A percentile compares a stretch with the other conserved stretches of the same genome.
phyloP scores from a whole-genome alignment of 2,888 invertebrate species.

The Stenolophus ochropezus region DNA sequence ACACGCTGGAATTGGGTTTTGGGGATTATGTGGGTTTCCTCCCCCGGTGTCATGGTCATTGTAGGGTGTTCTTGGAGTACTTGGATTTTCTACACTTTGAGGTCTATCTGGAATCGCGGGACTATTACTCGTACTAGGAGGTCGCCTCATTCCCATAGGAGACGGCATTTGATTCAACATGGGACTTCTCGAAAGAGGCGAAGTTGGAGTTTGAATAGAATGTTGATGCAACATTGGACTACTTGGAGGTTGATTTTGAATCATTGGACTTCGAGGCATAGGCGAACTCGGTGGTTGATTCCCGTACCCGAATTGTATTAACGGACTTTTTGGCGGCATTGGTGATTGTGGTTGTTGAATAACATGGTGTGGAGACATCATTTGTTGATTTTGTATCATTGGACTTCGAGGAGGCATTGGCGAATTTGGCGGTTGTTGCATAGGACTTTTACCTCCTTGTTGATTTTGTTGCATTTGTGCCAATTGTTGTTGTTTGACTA shows the following conservation, averaged over 20 bases:
- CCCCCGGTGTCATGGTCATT: conserved; percentile 70
- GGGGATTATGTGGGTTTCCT: conserved; percentile 76
- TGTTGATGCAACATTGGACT: conserved; percentile 74
- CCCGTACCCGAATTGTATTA: conserved; percentile 66
- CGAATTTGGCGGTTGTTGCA: conserved; percentile 74
- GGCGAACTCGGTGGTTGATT: conserved; percentile 76
- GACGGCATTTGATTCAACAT: conserved; percentile 73
- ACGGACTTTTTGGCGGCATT: conserved; percentile 73
- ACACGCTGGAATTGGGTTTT: conserved; percentile 78
- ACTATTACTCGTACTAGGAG: conserved; percentile 75
- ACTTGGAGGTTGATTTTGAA: conserved; percentile 74
- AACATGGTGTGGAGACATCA: conserved; percentile 72
- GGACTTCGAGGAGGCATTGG: conserved; percentile 77
- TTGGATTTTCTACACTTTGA: conserved; percentile 77
- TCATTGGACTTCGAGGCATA: conserved; percentile 76
- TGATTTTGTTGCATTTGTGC: conserved; percentile 63
- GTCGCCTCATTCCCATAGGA: conserved; percentile 75
- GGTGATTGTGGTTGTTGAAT: conserved; percentile 72
- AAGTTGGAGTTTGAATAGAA: conserved; percentile 71
- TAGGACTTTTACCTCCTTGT: conserved; percentile 68
- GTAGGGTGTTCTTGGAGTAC: conserved; percentile 74
- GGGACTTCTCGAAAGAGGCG: conserved; percentile 69
- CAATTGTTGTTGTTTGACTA: conserved; percentile 63
- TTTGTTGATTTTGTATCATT: conserved; percentile 70
- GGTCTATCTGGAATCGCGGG: conserved; percentile 77